phyloP scores from a whole-genome alignment of 2,797 vertebrate species.

The Eptatretus atami region DNA sequence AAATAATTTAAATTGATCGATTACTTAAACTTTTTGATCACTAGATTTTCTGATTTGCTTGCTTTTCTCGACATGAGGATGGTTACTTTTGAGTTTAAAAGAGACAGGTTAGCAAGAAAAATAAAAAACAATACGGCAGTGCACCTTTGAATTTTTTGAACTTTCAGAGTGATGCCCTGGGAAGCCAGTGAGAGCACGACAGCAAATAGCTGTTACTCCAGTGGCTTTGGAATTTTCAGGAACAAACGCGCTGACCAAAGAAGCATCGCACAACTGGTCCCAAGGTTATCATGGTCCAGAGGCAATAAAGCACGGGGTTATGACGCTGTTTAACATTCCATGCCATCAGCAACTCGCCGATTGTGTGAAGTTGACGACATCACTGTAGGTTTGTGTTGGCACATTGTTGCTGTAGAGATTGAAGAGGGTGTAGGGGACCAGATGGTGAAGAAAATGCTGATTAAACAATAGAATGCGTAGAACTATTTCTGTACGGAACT shows the following conservation, averaged over 20 bases:
- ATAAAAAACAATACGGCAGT: too few relatives aligned
- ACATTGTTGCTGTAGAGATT: background rate
- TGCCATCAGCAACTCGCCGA: background rate
- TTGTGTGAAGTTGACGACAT: background rate
- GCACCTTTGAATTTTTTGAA: too few relatives aligned
- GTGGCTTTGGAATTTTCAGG: background rate
- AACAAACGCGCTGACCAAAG: background rate
- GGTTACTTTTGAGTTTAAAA: too few relatives aligned
- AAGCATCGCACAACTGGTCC: background rate
- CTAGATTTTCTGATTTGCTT: too few relatives aligned
- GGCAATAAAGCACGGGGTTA: conserved; percentile 1
- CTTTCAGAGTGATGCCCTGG: too few relatives aligned
- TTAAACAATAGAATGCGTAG: background rate
- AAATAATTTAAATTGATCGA: too few relatives aligned
- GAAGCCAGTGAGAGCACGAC: too few relatives aligned
- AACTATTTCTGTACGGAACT: background rate
- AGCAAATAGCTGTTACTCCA: too few relatives aligned
- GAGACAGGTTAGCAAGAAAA: too few relatives aligned
- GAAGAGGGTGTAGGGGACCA: background rate
- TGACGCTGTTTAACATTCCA: background rate
- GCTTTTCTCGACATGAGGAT: too few relatives aligned
- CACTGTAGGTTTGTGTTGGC: background rate
- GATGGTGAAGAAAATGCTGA: background rate
- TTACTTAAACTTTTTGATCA: too few relatives aligned
- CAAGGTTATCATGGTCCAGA: background rate